These are phyloP conservation scores for Tethya wilhelma DNA, from an alignment of 37 sponge, comb jelly and placozoan genomes.

Conservation along the genomic window DNA sequence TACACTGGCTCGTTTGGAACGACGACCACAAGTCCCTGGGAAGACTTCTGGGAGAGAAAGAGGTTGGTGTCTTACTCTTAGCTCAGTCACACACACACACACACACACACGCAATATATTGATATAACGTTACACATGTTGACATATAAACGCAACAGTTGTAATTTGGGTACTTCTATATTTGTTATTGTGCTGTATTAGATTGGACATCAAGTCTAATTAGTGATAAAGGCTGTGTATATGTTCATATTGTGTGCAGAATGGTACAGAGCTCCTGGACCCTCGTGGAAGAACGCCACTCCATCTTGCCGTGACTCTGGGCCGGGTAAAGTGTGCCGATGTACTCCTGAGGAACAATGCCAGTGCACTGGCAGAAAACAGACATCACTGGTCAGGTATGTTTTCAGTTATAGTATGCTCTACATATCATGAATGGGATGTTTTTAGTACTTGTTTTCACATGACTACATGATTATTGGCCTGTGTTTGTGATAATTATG, in stretches of 20 bases:
- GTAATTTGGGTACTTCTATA: too few species aligned
- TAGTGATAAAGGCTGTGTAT: background rate
- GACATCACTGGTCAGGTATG: conserved; percentile 81
- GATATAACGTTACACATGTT: background rate
- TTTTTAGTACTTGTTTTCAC: too few species aligned
- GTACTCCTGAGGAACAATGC: conserved; percentile 81
- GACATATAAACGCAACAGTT: too few species aligned
- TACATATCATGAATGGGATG: too few species aligned
- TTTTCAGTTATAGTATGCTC: background rate
- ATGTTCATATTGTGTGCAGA: conserved; percentile 31
- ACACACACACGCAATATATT: background rate
- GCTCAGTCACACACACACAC: background rate
- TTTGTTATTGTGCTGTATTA: too few species aligned
- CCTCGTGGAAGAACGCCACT: conserved; percentile 92
- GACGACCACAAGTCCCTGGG: conserved; percentile 53
- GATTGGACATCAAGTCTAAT: too few species aligned
- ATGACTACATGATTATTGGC: too few species aligned
- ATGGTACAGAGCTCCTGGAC: conserved; percentile 77
- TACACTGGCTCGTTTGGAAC: conserved; percentile 86
- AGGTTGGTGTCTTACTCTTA: conserved; percentile 40
- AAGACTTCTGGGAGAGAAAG: conserved; percentile 19
- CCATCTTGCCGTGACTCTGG: conserved; percentile 80
- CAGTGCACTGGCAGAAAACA: conserved; percentile 73
- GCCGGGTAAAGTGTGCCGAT: conserved; percentile 49
- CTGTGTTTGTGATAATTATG: too few species aligned